phyloP scores from a whole-genome alignment of 2,113 vertebrate species.

The Engystomops pustulosus region DNA sequence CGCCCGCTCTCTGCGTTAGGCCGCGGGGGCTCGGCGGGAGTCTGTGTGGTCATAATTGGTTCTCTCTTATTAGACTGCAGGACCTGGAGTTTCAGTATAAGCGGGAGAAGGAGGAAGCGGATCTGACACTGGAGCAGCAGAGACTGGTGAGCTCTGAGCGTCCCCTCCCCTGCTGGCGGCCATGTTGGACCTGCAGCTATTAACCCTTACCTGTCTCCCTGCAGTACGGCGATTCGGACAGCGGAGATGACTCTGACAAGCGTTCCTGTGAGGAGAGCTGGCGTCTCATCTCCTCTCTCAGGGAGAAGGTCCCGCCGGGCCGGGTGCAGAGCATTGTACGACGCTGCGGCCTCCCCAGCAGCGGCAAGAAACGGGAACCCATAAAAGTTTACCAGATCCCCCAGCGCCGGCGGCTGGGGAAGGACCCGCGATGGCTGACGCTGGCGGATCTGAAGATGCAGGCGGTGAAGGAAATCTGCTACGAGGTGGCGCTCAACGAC shows the following conservation, averaged over 20 bases:
- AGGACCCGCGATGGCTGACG: slow-evolving; percentile 81
- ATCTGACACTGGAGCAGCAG: slow-evolving; percentile 87
- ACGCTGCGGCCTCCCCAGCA: slow-evolving; percentile 86
- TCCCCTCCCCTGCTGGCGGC: neutral
- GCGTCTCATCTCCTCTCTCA: slow-evolving; percentile 85
- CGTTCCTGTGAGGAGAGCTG: slow-evolving; percentile 90
- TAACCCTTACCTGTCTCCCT: neutral
- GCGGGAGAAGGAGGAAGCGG: slow-evolving; percentile 87
- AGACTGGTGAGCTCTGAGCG: slow-evolving; percentile 76
- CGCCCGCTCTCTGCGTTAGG: neutral
- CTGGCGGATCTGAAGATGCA: slow-evolving; percentile 83
- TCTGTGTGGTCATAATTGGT: neutral
- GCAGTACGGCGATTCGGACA: slow-evolving; percentile 86
- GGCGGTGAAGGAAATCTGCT: slow-evolving; percentile 90
- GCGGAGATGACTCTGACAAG: slow-evolving; percentile 88
- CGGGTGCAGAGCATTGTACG: slow-evolving; percentile 87
- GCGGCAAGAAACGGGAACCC: slow-evolving; percentile 83
- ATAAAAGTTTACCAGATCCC: slow-evolving; percentile 87
- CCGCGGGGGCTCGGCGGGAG: neutral
- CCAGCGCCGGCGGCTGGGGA: slow-evolving; percentile 80
- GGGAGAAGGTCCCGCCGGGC: slow-evolving; percentile 85
- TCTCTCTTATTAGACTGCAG: slow-evolving; percentile 73
- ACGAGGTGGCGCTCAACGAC: slow-evolving; percentile 86
- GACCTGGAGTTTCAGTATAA: slow-evolving; percentile 87
- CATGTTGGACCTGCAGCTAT: neutral